Evolutionary conservation across 2,888 invertebrate genomes (phyloP), one percentile per base, ranked within the genome.

Genomic region (Stenichneumon culpator): DNA sequence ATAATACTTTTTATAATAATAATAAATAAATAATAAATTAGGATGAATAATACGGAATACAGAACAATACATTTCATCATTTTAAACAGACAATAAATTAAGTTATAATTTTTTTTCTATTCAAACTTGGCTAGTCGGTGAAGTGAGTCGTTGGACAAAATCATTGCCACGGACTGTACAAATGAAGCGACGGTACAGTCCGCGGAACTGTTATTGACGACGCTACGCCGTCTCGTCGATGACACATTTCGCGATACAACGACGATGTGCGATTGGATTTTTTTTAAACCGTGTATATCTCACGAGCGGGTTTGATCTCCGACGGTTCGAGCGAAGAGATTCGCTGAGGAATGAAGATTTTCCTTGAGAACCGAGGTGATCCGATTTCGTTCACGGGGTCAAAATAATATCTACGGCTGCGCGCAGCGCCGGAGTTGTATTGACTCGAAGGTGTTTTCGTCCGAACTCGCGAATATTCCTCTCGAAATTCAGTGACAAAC

Each of bases 351-450:
- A 36, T 32, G 14, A 22, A 14, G 6, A 3, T 36, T 75, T 67
- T 36, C 0, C 47, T 19, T n/a, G 36, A 68, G 7, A 73, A 50
- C 50, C 9, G 36, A 54, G 16, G 47, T 44, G 36, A n/a, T 44
- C 19, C 28, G 22, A 39, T 16, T 32, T 57, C 63, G 28, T 11
- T 11, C n/a, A 11, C 25, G 7, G 47, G 84, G 91, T 90, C 92
- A 91, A 91, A 89, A 89, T 86, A 88, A 91, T 90, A 68, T 90
- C 90, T 60, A 89, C 87, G 82, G 90, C 91, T 89, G 91, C 32
- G 89, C 90, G 90, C 89, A 89, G 87, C 89, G 57, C 72, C 85
- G 92, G 86, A 92, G 90, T 92, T 91, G 88, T 92, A 92, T 92
- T 92, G 92, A 92, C 92, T 88, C 86, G 44, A 36, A 72, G 69